These are phyloP conservation scores for Gymnorhina tibicen DNA, from an alignment of 2,113 vertebrate species.

Conservation along the genomic window DNA sequence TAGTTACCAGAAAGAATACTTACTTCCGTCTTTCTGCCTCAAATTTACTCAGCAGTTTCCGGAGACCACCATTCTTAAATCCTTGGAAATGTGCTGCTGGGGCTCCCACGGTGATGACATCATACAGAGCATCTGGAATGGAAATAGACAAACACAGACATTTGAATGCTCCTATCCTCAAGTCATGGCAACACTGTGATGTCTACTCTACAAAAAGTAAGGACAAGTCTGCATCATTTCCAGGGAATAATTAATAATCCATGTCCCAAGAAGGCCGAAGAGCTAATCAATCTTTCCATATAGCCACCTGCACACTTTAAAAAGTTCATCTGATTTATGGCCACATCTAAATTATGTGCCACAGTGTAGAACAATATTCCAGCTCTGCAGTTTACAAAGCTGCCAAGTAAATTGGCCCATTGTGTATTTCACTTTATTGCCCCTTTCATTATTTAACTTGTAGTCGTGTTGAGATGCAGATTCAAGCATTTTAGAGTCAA, in stretches of 20 bases:
- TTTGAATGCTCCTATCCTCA: background rate
- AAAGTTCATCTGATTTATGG: slow-evolving; percentile 64
- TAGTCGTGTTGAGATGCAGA: slow-evolving; percentile 39
- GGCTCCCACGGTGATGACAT: slow-evolving; percentile 93
- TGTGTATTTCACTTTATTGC: slow-evolving; percentile 64
- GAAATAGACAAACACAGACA: slow-evolving; percentile 27
- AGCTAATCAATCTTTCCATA: slow-evolving; percentile 49
- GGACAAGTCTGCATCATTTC: background rate
- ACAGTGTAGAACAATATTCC: slow-evolving; percentile 48
- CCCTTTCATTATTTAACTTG: slow-evolving; percentile 63
- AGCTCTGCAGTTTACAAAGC: slow-evolving; percentile 56
- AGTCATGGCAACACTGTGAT: background rate
- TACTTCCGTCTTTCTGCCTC: slow-evolving; percentile 95
- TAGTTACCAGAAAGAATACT: slow-evolving; percentile 21
- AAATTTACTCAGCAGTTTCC: slow-evolving; percentile 87
- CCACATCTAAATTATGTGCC: slow-evolving; percentile 45
- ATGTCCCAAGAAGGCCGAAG: background rate
- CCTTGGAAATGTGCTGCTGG: slow-evolving; percentile 95
- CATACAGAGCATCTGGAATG: slow-evolving; percentile 87
- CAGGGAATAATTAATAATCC: background rate
- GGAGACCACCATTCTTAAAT: slow-evolving; percentile 94
- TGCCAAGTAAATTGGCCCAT: slow-evolving; percentile 58
- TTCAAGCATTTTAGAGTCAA: background rate
- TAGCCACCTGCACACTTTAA: slow-evolving; percentile 53
- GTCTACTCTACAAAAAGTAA: background rate